Conservation (phyloP, 30 jellyfish, hydroid and myxozoan genomes). For the Hydractinia echinata region DNA sequence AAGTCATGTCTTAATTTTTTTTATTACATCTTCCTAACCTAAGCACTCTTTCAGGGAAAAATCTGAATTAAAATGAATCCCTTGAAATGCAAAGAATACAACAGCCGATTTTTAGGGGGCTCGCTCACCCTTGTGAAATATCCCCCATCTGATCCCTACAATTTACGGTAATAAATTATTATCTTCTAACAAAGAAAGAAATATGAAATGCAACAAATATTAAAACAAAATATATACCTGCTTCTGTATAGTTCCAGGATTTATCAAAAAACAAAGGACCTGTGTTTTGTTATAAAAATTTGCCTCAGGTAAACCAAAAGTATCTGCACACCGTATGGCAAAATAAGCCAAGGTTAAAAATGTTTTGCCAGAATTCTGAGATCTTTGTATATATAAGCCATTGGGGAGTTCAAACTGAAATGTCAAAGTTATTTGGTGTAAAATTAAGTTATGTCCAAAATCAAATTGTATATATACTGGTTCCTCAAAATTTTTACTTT, state of each 20-base stretch:
- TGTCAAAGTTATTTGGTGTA: slow-evolving; percentile 74
- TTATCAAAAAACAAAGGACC: slow-evolving; percentile 56
- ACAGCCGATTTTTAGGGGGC: too few relatives aligned
- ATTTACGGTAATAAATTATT: too few relatives aligned
- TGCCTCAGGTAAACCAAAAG: slow-evolving; percentile 45
- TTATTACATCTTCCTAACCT: too few relatives aligned
- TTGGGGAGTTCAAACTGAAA: slow-evolving; percentile 74
- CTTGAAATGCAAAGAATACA: too few relatives aligned
- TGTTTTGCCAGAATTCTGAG: slow-evolving; percentile 73
- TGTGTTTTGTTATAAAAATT: slow-evolving; percentile 28
- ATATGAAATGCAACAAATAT: neutral
- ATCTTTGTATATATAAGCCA: slow-evolving; percentile 56
- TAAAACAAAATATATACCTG: neutral
- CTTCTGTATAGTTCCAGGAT: slow-evolving; percentile 38
- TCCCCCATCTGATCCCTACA: too few relatives aligned
- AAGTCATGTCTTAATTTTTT: too few relatives aligned
- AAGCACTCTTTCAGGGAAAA: too few relatives aligned
- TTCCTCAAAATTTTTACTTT: slow-evolving; percentile 76
- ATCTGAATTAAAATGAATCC: too few relatives aligned
- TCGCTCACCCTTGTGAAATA: too few relatives aligned
- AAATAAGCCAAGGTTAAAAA: slow-evolving; percentile 40
- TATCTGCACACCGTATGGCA: slow-evolving; percentile 54
- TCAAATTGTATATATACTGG: slow-evolving; percentile 79
- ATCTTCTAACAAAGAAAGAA: too few relatives aligned
- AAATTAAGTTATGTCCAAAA: slow-evolving; percentile 51